These are phyloP conservation scores for Chrosomus eos DNA, from an alignment of 2,797 vertebrate genomes.

Conservation along the genomic window DNA sequence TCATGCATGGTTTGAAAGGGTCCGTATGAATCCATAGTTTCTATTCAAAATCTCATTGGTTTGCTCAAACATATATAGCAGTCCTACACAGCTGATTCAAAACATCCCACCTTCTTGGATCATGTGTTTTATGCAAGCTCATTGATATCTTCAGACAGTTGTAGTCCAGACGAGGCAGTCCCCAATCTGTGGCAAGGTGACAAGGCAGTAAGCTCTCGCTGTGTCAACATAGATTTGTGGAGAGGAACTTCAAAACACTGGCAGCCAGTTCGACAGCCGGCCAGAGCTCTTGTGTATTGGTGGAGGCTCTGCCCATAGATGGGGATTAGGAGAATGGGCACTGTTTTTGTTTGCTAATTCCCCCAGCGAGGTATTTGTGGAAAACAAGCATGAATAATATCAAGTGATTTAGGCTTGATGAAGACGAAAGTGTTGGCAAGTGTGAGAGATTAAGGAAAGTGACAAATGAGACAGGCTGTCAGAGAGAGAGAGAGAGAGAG, in stretches of 20 bases:
- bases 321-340: constrained; percentile 79
- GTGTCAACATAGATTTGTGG: constrained; percentile 57
- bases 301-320: constrained; percentile 74
- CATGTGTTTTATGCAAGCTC: constrained; percentile 11
- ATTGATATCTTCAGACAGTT: constrained; percentile 27
- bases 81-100: constrained; percentile 25
- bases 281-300: constrained; percentile 78
- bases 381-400: constrained; percentile 83
- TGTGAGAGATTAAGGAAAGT: constrained; percentile 76
- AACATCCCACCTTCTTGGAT: neutral
- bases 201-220: constrained; percentile 38
- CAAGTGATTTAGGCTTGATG: constrained; percentile 77
- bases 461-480: constrained; percentile 57
- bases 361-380: constrained; percentile 79
- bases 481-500: constrained; percentile 20
- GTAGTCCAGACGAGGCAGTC: constrained; percentile 10
- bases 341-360: constrained; percentile 84
- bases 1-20: neutral
- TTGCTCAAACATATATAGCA: neutral
- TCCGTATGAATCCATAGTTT: neutral
- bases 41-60: neutral
- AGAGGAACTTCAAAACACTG: constrained; percentile 49
- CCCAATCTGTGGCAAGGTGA: constrained; percentile 33
- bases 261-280: constrained; percentile 67
- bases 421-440: constrained; percentile 74